Evolutionary conservation across 2,888 invertebrate species (phyloP), one percentile per base, ranked within the genome.

Genomic region (Hypolimnas misippus): DNA sequence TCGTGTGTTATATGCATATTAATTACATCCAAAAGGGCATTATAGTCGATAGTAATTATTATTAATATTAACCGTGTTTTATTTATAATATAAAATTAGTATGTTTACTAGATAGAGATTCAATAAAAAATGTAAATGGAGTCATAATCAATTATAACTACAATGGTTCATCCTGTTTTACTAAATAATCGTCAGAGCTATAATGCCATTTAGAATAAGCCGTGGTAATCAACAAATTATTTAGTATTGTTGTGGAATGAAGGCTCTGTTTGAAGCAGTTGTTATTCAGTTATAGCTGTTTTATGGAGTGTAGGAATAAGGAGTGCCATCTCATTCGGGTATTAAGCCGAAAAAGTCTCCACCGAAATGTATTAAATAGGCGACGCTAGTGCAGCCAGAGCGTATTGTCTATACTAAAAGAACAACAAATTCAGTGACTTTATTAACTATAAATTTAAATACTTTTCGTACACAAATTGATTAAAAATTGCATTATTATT

Each of bases 231-330:
- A 8, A 7, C 14, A 49, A 19, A 12, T n/a, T 21, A 12, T 14
- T 21, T 46, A 21, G 12, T 10, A n/a, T 46, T 21, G 21, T 12
- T 19, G 14, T 14, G 49, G 29, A 49, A 29, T 49, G n/a, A n/a
- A n/a, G 29, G 14, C 29, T 49, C n/a, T 49, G 25, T 29, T 14
- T 3, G 21, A 21, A 44, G 44, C 14, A 8, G 49, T 29, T 49
- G 49, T 49, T 49, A 46, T 46, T 46, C 46, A 46, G 46, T 46
- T 46, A 12, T 46, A 46, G 46, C 21, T 25, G 46, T 46, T n/a
- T n/a, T n/a, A n/a, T n/a, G n/a, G n/a, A n/a, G n/a, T n/a, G n/a
- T n/a, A n/a, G n/a, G n/a, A n/a, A n/a, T n/a, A n/a, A n/a, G n/a
- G n/a, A n/a, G n/a, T n/a, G n/a, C n/a, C n/a, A n/a, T n/a, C n/a